Evolutionary conservation across 2,888 invertebrate species (phyloP).

Genomic region (Xylota segnis): DNA sequence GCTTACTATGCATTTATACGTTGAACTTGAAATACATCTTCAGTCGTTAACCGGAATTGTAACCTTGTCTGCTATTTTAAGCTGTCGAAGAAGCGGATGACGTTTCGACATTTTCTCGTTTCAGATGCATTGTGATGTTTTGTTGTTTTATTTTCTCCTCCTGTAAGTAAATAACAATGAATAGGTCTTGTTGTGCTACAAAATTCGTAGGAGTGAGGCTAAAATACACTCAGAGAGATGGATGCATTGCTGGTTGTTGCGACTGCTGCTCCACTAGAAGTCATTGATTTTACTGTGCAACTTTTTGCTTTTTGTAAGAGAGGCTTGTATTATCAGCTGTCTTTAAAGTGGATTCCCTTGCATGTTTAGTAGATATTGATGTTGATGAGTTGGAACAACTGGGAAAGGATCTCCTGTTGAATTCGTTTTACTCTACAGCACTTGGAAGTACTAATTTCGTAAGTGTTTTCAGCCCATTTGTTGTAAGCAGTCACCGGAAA

Average conservation of each 20-base stretch:
- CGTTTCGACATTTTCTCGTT: no score
- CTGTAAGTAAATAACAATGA: no score
- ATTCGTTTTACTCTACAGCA: neutral
- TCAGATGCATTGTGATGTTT: no score
- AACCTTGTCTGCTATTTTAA: conserved; percentile 14
- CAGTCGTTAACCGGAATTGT: conserved; percentile 38
- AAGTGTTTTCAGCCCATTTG: neutral
- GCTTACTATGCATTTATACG: conserved; percentile 4
- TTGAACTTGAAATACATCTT: conserved; percentile 43
- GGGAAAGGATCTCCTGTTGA: conserved; percentile 37
- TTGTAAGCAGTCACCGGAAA: conserved; percentile 12
- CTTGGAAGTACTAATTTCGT: conserved; percentile 10
- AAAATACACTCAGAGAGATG: no score
- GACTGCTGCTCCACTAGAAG: neutral
- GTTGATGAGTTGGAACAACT: neutral
- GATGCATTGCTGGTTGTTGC: conserved; percentile 14
- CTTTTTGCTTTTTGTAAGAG: neutral
- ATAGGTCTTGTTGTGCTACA: no score
- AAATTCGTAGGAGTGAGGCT: no score
- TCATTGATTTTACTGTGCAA: conserved; percentile 32
- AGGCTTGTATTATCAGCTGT: neutral
- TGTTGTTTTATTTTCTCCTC: no score
- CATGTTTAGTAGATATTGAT: neutral
- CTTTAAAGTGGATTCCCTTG: neutral
- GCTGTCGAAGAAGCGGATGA: neutral